phyloP scores from a whole-genome alignment of 1,140 invertebrate genomes.

The Trialeurodes vaporariorum region DNA sequence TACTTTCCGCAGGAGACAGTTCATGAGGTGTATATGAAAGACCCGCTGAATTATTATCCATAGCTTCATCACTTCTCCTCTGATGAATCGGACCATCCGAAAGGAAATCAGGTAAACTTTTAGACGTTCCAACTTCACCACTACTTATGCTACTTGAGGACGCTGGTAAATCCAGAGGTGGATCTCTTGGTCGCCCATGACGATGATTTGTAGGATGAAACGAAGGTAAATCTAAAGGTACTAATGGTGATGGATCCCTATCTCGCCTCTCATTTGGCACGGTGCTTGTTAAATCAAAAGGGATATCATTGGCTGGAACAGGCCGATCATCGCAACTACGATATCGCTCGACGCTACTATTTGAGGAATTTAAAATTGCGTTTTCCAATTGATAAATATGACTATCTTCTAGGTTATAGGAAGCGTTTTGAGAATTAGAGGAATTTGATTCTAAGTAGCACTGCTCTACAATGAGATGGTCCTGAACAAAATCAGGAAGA shows the following conservation, averaged over 20 bases:
- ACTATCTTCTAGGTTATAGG: not conserved
- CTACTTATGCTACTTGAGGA: slow-evolving; percentile 9
- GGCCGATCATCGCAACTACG: not conserved
- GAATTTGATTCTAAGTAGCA: slow-evolving; percentile 28
- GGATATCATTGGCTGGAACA: slow-evolving; percentile 4
- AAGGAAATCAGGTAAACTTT: slow-evolving; percentile 57
- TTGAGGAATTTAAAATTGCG: slow-evolving; percentile 12
- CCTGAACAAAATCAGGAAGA: slow-evolving; percentile 47
- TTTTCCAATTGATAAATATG: slow-evolving; percentile 14
- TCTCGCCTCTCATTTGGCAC: not conserved
- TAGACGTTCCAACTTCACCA: slow-evolving; percentile 33
- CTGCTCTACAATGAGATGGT: slow-evolving; percentile 46
- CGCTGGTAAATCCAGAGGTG: slow-evolving; percentile 30
- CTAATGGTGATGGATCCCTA: slow-evolving; percentile 2
- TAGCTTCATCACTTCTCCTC: not conserved
- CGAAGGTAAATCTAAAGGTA: slow-evolving; percentile 29
- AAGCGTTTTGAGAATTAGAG: not conserved
- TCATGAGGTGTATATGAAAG: not conserved
- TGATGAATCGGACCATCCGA: slow-evolving; percentile 50
- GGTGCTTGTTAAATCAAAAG: slow-evolving; percentile 30
- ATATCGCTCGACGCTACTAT: no score
- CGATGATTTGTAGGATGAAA: slow-evolving; percentile 18
- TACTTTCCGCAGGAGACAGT: not conserved
- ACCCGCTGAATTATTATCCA: not conserved
- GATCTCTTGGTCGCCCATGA: slow-evolving; percentile 9